These are phyloP conservation scores for Ceuthmochares aereus DNA, from an alignment of 2,113 vertebrate genomes.

Conservation along the genomic window DNA sequence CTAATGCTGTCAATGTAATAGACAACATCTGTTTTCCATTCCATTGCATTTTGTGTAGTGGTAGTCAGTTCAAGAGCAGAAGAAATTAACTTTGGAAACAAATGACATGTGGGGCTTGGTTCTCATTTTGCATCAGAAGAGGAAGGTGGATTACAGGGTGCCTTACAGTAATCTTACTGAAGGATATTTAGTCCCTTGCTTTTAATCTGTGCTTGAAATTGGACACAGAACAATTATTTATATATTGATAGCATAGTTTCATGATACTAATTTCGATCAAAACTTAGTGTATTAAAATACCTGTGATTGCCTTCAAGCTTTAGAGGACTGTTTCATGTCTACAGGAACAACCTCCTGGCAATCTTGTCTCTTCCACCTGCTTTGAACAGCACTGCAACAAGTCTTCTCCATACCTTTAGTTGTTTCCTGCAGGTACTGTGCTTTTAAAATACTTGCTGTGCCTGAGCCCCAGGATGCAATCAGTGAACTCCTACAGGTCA, in stretches of 20 bases:
- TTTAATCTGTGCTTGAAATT: not conserved
- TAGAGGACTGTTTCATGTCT: not conserved
- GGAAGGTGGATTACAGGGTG: not conserved
- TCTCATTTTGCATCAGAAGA: not conserved
- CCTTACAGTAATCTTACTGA: not conserved
- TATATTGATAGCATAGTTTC: not conserved
- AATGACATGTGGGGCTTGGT: not conserved
- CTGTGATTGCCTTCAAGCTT: not conserved
- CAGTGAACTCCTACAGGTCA: fast-evolving
- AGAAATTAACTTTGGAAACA: not conserved
- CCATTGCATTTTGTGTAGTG: not conserved
- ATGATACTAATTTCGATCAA: not conserved
- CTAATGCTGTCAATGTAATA: not conserved
- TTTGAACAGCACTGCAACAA: not conserved
- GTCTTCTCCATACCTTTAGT: not conserved
- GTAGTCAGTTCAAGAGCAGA: not conserved
- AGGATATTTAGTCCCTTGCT: not conserved
- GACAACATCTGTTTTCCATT: not conserved
- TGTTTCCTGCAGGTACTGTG: not conserved
- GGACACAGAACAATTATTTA: not conserved
- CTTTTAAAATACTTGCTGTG: not conserved
- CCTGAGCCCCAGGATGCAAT: not conserved
- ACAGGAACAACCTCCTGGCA: not conserved
- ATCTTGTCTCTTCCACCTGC: not conserved
- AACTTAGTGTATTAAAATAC: not conserved